These are phyloP conservation scores for Taenaris catops DNA, from an alignment of 2,888 invertebrate species.

Conservation along the genomic window DNA sequence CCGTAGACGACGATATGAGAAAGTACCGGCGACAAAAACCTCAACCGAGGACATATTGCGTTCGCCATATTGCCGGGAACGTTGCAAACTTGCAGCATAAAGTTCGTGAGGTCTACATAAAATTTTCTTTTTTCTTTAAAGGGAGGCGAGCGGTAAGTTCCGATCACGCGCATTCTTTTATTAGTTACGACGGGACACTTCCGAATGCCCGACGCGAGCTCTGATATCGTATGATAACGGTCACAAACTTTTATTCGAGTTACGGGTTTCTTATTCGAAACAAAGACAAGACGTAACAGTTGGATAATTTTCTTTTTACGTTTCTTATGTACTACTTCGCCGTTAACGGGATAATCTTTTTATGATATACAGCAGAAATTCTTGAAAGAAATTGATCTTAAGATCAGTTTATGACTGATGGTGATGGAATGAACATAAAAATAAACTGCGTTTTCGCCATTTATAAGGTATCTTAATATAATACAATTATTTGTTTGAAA, in stretches of 20 bases:
- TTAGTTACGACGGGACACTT: slow-evolving; percentile 34
- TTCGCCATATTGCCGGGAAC: slow-evolving; percentile 49
- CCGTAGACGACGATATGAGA: slow-evolving; percentile 63
- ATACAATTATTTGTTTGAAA: too few species aligned
- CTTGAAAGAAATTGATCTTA: too few species aligned
- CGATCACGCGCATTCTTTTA: slow-evolving; percentile 41
- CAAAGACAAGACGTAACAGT: slow-evolving; percentile 15
- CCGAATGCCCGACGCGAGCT: slow-evolving; percentile 27
- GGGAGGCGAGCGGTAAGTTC: slow-evolving; percentile 36
- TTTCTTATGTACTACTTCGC: slow-evolving; percentile 1
- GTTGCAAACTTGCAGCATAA: slow-evolving; percentile 65
- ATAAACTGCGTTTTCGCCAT: too few species aligned
- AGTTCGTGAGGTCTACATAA: slow-evolving; percentile 55
- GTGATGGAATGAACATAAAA: too few species aligned
- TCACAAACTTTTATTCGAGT: slow-evolving; percentile 22
- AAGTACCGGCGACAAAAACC: slow-evolving; percentile 68
- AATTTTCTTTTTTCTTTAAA: slow-evolving; percentile 44
- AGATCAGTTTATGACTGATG: too few species aligned
- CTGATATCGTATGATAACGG: slow-evolving; percentile 28
- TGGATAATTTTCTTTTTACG: slow-evolving; percentile 12
- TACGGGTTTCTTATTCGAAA: slow-evolving; percentile 17
- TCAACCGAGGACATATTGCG: slow-evolving; percentile 65
- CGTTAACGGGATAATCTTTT: too few species aligned
- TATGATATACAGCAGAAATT: too few species aligned
- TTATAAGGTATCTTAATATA: too few species aligned